phyloP scores from a whole-genome alignment of 30 jellyfish, hydroid and myxozoan genomes.

The Aurelia aurita complex sp. Pacific region DNA sequence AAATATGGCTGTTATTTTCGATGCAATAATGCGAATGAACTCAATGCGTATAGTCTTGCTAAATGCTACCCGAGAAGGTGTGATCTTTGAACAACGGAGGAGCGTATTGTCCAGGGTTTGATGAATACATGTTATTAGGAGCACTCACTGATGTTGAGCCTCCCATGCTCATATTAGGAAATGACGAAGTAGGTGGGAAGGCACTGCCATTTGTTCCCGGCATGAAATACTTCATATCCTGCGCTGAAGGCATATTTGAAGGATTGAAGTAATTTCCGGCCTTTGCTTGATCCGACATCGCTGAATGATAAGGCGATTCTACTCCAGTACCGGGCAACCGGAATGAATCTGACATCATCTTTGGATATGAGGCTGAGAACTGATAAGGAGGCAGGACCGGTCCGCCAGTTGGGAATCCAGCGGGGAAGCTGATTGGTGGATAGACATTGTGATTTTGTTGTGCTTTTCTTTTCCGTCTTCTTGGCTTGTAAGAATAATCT shows the following conservation, averaged over 20 bases:
- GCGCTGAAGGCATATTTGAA: conserved; percentile 87
- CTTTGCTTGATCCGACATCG: conserved; percentile 91
- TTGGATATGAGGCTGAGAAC: conserved; percentile 91
- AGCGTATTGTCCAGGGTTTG: conserved; percentile 79
- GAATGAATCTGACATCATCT: conserved; percentile 92
- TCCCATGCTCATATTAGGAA: conserved; percentile 83
- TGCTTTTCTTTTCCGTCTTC: conserved; percentile 95
- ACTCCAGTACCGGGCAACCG: conserved; percentile 90
- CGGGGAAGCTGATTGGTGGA: conserved; percentile 93
- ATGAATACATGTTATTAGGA: conserved; percentile 79
- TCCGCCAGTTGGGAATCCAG: conserved; percentile 76
- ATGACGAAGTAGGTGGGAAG: conserved; percentile 88
- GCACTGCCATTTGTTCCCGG: conserved; percentile 81
- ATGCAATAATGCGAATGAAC: no score
- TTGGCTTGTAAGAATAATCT: conserved; percentile 97
- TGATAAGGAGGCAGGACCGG: conserved; percentile 95
- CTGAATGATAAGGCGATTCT: conserved; percentile 81
- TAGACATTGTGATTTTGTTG: conserved; percentile 88
- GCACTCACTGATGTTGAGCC: conserved; percentile 80
- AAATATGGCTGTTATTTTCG: no score
- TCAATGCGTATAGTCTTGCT: neutral
- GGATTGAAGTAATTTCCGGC: conserved; percentile 75
- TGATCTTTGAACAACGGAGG: conserved; percentile 93
- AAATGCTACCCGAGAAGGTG: conserved; percentile 70
- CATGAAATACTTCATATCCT: conserved; percentile 93